phyloP scores from a whole-genome alignment of 30 jellyfish, hydroid and myxozoan species.

The Hydractinia echinata region DNA sequence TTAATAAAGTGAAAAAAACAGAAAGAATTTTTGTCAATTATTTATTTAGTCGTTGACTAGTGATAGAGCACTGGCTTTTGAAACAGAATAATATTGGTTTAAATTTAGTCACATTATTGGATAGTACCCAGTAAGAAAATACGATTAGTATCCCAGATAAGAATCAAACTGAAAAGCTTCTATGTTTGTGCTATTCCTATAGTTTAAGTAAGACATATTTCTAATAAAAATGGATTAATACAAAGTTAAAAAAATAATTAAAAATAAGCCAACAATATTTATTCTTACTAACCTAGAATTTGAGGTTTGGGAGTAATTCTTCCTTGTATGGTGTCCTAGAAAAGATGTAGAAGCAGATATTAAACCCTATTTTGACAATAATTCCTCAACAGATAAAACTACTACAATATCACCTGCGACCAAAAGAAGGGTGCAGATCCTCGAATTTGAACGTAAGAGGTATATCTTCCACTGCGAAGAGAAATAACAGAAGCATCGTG shows the following conservation, averaged over 20 bases:
- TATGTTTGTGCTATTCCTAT: too few relatives aligned
- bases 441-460: slow-evolving; percentile 91
- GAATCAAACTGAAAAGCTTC: too few relatives aligned
- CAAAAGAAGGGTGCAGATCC: slow-evolving; percentile 99
- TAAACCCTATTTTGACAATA: not conserved
- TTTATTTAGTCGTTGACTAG: too few relatives aligned
- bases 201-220: too few relatives aligned
- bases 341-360: not conserved
- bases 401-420: slow-evolving; percentile 74
- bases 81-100: too few relatives aligned
- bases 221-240: not conserved
- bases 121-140: too few relatives aligned
- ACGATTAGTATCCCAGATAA: too few relatives aligned
- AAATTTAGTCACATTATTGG: too few relatives aligned
- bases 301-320: slow-evolving; percentile 98
- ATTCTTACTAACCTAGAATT: slow-evolving; percentile 61
- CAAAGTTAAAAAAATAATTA: not conserved
- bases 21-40: too few relatives aligned
- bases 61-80: too few relatives aligned
- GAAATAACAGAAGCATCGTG: slow-evolving; percentile 94
- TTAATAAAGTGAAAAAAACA: too few relatives aligned
- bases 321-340: slow-evolving; percentile 92
- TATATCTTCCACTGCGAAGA: slow-evolving; percentile 86
- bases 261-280: not conserved
- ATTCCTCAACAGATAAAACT: not conserved